Evolutionary conservation across 1,140 invertebrate species (phyloP), one percentile per base, ranked within the genome.

Genomic region (Zaprionus capensis): DNA sequence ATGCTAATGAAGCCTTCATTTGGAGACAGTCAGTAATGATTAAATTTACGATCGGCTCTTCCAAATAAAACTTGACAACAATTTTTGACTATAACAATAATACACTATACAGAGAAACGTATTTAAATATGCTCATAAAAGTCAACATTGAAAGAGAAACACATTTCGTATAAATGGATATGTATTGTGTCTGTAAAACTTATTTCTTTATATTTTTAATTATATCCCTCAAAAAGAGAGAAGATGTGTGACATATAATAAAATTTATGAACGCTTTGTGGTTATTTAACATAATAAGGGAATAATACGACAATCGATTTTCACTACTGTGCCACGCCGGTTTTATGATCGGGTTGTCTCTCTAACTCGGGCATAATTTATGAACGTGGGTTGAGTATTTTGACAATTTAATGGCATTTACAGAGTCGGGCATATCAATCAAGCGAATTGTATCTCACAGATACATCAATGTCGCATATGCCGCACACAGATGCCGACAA

Each of bases 1-100:
- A 87, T 87, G 83, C 81, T 81, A 88, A 87, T 87, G 83, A 81
- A 78, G 51, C 65, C 84, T 87, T 81, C 71, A 84, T 81, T 88
- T 84, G 24, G 44, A 78, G 65, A 72, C 67, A 56, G 53, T 76
- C 51, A 59, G 79, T 85, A 85, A 81, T 81, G 57, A 79, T 67
- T 20, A 82, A 81, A 87, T 87, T 87, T 87, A 87, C 78, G 81
- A 66, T 75, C 81, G 44, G 64, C 61, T 65, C 65, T 69, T 56
- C 17, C 24, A 26, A 72, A 59, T 63, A 63, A 53, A 76, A 61
- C 1, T 70, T 76, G 71, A 79, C 63, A 64, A 78, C 66, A 71
- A 55, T 36, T 58, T 82, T 36, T 70, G 61, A 69, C 64, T 70
- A 44, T 38, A 53, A 56, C 62, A 65, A 56, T 58, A 68, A 46